These are phyloP conservation scores for Cyprinodon variegatus DNA, from an alignment of 2,113 vertebrate genomes.

Conservation along the genomic window DNA sequence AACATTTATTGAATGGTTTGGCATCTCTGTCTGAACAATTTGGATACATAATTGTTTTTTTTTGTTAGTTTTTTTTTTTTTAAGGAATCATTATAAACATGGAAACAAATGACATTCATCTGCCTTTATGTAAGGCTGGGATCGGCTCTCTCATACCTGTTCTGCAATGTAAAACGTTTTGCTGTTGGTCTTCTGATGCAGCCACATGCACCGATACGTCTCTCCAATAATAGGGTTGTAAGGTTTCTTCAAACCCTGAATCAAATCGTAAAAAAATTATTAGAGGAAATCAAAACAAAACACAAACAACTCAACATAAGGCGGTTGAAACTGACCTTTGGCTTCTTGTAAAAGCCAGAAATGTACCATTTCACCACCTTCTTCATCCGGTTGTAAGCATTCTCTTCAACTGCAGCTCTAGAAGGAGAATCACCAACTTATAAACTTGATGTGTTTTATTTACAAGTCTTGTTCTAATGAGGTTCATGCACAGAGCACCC, in stretches of 20 bases:
- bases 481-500: no score
- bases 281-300: not conserved
- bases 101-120: not conserved
- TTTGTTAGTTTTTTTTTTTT: no score
- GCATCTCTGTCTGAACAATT: no score
- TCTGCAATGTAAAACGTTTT: conserved; percentile 98
- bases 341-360: conserved; percentile 99
- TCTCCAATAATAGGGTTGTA: conserved; percentile 99
- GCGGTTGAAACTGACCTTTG: conserved; percentile 82
- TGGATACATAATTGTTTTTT: no score
- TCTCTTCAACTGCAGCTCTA: conserved; percentile 96
- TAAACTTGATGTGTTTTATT: not conserved
- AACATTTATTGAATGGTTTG: no score
- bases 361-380: conserved; percentile 99
- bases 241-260: conserved; percentile 96
- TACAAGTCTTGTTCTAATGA: not conserved
- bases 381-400: conserved; percentile 95
- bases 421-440: conserved; percentile 11
- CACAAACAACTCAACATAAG: not conserved
- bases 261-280: not conserved
- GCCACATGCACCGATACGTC: conserved; percentile 96
- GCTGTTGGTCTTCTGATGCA: conserved; percentile 94
- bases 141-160: conserved; percentile 81
- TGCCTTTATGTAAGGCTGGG: not conserved
- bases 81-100: not conserved